Evolutionary conservation across 2,113 vertebrate species (phyloP).

Genomic region (Phrynosoma blainvillii): DNA sequence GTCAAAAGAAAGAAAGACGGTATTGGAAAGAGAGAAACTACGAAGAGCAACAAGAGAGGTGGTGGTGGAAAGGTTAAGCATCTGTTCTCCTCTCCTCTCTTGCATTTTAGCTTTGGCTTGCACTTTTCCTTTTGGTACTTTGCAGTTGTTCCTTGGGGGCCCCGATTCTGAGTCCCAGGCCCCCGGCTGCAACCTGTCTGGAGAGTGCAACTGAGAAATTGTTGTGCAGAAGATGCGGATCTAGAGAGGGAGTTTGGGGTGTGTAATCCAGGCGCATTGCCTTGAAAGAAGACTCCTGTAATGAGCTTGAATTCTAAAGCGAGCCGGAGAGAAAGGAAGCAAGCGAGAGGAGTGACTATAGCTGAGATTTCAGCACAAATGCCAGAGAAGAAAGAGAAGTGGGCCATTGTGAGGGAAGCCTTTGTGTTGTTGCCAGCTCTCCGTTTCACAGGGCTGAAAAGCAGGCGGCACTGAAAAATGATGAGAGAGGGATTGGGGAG

Average conservation of each 20-base stretch:
- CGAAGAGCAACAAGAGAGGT: too few relatives aligned
- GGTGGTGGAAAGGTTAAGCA: background rate
- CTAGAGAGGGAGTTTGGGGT: slow-evolving; percentile 45
- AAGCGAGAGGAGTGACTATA: slow-evolving; percentile 44
- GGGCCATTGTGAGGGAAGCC: slow-evolving; percentile 37
- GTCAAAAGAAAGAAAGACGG: background rate
- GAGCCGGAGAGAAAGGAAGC: background rate
- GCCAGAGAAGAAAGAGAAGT: slow-evolving; percentile 62
- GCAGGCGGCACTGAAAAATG: slow-evolving; percentile 44
- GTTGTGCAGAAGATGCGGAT: slow-evolving; percentile 7
- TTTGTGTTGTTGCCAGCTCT: slow-evolving; percentile 66
- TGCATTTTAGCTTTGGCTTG: background rate
- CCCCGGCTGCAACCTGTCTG: background rate
- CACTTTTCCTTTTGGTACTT: background rate
- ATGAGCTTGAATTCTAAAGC: slow-evolving; percentile 55
- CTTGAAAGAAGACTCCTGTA: slow-evolving; percentile 61
- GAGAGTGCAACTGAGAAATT: slow-evolving; percentile 44
- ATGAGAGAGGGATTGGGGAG: accelerated
- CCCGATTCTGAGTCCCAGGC: background rate
- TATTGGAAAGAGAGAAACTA: background rate
- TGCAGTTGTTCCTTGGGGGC: background rate
- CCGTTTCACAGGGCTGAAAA: slow-evolving; percentile 67
- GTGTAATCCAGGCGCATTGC: background rate
- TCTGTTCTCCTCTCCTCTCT: too few relatives aligned
- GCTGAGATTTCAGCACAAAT: slow-evolving; percentile 57